Percentiles rank a stretch among this genome's conserved stretches.
Evolutionary conservation across 2,888 invertebrate genomes (phyloP).

Genomic region (Onchidella celtica): DNA sequence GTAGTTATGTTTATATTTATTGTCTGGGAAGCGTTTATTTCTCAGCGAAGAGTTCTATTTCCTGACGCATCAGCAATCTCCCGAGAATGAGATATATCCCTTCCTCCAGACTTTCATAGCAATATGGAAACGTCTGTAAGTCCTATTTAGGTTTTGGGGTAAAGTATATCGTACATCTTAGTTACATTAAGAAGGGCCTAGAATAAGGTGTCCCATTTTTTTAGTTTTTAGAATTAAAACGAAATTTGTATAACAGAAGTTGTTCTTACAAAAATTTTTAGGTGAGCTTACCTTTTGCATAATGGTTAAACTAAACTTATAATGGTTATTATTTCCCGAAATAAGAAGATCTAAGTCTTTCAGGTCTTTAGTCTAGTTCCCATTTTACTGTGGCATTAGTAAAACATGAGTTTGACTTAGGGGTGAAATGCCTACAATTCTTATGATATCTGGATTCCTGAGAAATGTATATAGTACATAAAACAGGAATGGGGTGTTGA

Average conservation of each 20-base stretch:
- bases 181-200: no score
- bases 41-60: conserved; percentile 59
- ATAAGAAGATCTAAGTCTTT: neutral
- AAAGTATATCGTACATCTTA: no score
- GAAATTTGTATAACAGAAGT: no score
- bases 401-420: neutral
- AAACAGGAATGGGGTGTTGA: neutral
- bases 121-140: neutral
- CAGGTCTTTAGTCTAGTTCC: neutral
- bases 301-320: conserved; percentile 9
- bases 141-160: no score
- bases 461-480: neutral
- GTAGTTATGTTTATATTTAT: conserved; percentile 63
- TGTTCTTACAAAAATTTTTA: no score
- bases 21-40: conserved; percentile 61
- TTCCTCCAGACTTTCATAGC: conserved; percentile 61
- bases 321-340: neutral
- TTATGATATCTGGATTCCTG: neutral
- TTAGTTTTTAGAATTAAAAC: no score
- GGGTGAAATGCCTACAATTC: conserved; percentile 10
- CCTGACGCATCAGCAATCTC: conserved; percentile 50
- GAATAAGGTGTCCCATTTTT: no score
- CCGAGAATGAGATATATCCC: conserved; percentile 60
- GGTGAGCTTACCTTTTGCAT: conserved; percentile 27
- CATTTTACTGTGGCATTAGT: neutral